Base-by-base conservation (phyloP, 2,797 vertebrate species). In the Delichon dasypus region DNA sequence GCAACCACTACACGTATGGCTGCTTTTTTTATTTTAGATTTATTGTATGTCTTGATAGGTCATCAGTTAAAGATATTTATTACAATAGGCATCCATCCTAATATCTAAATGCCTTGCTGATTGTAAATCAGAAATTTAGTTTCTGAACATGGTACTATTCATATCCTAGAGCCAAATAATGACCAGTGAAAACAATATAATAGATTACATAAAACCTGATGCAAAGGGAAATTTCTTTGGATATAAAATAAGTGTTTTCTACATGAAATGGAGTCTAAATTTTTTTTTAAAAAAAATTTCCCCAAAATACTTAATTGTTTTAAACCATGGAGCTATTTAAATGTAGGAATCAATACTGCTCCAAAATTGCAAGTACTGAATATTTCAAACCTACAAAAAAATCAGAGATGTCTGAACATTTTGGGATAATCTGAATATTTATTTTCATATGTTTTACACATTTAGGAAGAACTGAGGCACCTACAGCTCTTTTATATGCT, bases 31-130 rank as follows among this genome's bases (percentile, higher is more conserved):
- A 36, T 15, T 45, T n/a, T 8, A 80, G 9, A 67, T 48, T 67
- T 32, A 80, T 71, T 90, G 6, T 73, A 51, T 78, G 91, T 85
- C 47, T 76, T 79, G 29, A 53, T 36, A 50, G 16, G 36, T 65
- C 57, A 91, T 80, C 65, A 65, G 30, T 91, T 93, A 85, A 85
- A 44, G 11, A 32, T 82, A 90, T 75, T 66, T 89, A 70, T 85
- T 90, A 45, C 47, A 51, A 55, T 10, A 88, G 12, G 16, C 32
- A 84, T 67, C 44, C 21, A 53, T 57, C 42, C 45, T 74, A 76
- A 78, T 11, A 66, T 27, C 38, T 60, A 77, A 75, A 53, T n/a
- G 18, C n/a, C 53, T 90, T 77, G 17, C 7, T 89, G 13, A 36
- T 12, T 15, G 1, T 71, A 68, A 90, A 84, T 53, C 29, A 75